phyloP scores from a whole-genome alignment of 1,140 invertebrate genomes.

The Maniola jurtina region DNA sequence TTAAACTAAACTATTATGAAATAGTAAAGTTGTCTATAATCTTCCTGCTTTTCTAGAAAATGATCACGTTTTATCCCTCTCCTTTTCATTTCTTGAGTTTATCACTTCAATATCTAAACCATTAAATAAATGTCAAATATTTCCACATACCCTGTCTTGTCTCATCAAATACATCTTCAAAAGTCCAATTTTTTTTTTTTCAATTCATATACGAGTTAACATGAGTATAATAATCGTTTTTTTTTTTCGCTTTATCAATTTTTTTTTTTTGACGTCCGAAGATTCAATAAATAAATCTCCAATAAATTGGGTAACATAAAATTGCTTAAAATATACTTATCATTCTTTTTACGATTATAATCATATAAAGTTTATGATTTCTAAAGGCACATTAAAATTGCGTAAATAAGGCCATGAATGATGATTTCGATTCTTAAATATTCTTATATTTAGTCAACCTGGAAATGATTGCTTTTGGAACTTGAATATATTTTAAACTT shows the following conservation, averaged over 20 bases:
- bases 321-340: slow-evolving; percentile 33
- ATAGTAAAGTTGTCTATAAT: no score
- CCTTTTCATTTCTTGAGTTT: background rate
- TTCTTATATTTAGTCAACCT: background rate
- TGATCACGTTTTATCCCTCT: background rate
- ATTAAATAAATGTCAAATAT: background rate
- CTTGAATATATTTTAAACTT: background rate
- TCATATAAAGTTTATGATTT: slow-evolving; percentile 19
- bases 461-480: background rate
- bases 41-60: no score
- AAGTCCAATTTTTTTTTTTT: background rate
- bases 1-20: no score
- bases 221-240: slow-evolving; percentile 22
- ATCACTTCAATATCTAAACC: no score
- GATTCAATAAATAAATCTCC: slow-evolving; percentile 32
- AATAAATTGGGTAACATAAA: slow-evolving; percentile 33
- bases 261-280: slow-evolving; percentile 24
- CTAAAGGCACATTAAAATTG: slow-evolving; percentile 26
- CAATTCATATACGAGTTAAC: background rate
- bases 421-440: slow-evolving; percentile 14
- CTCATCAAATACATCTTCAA: slow-evolving; percentile 5
- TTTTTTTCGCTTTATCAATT: slow-evolving; percentile 5
- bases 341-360: slow-evolving; percentile 15
- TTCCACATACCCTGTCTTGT: slow-evolving; percentile 4
- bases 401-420: slow-evolving; percentile 21